Evolutionary conservation across 1,140 invertebrate genomes (phyloP).

Genomic region (Colletes gigas): DNA sequence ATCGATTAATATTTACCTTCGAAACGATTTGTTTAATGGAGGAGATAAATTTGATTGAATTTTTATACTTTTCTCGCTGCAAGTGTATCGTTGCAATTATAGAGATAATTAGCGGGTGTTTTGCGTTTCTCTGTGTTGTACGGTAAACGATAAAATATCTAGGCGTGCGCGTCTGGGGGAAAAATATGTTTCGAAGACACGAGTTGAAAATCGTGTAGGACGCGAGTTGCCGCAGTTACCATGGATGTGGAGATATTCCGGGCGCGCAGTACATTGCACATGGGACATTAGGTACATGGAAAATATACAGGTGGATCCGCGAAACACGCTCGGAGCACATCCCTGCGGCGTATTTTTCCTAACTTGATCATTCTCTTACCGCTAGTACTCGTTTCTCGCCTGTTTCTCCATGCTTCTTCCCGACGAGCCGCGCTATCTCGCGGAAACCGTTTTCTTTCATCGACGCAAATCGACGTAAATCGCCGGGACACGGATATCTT

Average conservation of each 20-base stretch:
- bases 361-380: conserved; percentile 8
- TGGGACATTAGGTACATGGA: background rate
- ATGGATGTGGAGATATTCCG: background rate
- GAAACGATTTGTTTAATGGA: no score
- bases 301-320: background rate
- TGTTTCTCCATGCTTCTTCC: background rate
- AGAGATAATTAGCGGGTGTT: no score
- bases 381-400: background rate
- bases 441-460: background rate
- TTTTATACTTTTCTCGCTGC: no score
- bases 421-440: background rate
- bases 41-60: no score
- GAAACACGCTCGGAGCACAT: background rate
- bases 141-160: background rate
- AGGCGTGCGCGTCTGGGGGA: background rate
- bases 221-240: background rate
- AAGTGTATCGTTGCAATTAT: no score
- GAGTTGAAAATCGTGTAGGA: conserved; percentile 4
- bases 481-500: background rate
- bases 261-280: background rate
- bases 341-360: conserved; percentile 13
- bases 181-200: background rate
- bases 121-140: no score
- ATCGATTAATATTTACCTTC: no score
- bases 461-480: background rate